A percentile compares a stretch with the other conserved stretches of the same genome.
Conservation (phyloP, 2,888 invertebrate genomes). For the Pheosia tremula region DNA sequence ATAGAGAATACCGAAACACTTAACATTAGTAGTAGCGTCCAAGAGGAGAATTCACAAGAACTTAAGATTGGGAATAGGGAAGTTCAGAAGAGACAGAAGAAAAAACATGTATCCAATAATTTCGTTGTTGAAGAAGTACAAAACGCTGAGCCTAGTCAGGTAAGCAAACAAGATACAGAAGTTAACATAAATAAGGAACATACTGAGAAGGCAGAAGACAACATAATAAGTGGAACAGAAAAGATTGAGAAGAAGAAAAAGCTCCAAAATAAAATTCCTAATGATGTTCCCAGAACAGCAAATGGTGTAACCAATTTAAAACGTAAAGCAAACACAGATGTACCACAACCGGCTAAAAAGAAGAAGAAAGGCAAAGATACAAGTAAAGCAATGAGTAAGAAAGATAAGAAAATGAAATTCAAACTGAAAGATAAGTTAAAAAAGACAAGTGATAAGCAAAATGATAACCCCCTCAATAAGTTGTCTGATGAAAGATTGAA, state of each 20-base stretch:
- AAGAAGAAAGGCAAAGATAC: conserved; percentile 44
- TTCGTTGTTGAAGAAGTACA: conserved; percentile 53
- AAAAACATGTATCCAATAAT: conserved; percentile 42
- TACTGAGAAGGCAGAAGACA: conserved; percentile 14
- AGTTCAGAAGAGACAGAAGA: conserved; percentile 43
- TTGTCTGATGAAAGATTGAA: conserved; percentile 92
- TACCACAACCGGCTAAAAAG: conserved; percentile 35
- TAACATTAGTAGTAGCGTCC: conserved; percentile 11
- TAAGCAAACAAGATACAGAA: conserved; percentile 23
- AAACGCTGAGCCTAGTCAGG: conserved; percentile 50
- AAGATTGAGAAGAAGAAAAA: conserved; percentile 32
- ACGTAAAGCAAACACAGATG: conserved; percentile 26
- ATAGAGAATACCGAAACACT: conserved; percentile 8
- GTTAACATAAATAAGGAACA: conserved; percentile 39
- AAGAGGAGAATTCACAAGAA: conserved; percentile 2
- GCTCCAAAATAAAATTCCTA: not conserved
- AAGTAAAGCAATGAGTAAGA: conserved; percentile 16
- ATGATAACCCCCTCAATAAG: conserved; percentile 62
- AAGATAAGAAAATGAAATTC: conserved; percentile 44
- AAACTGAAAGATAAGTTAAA: conserved; percentile 54
- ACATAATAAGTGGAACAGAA: not conserved
- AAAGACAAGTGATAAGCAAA: conserved; percentile 43
- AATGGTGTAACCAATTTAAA: conserved; percentile 25
- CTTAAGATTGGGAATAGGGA: conserved; percentile 11
- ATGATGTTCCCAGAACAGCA: conserved; percentile 9